Base-by-base conservation (phyloP, 2,797 vertebrate species). In the Lacerta viridis region DNA sequence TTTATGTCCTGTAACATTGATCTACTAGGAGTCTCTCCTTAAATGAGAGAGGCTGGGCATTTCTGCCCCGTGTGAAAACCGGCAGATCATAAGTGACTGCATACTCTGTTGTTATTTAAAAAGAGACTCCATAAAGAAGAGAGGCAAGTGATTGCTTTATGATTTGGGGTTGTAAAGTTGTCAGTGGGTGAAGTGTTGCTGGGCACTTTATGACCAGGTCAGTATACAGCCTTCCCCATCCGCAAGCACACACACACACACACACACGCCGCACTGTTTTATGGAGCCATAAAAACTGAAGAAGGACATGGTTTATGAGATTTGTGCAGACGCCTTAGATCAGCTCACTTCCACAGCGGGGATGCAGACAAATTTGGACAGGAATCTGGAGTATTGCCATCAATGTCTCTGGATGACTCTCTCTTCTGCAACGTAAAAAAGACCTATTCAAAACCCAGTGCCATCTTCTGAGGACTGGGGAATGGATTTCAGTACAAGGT, bases 131-230 rank as follows among this genome's bases (percentile, higher is more conserved):
- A 0, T 84, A 84, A 94, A 89, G 87, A 91, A 80, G 79, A 83
- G 13, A 64, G 76, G 72, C 11, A 36, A 90, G 82, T 92, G 81
- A 89, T 94, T 89, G 89, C 80, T 90, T 92, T 78, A 90, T 80
- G 50, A 90, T 93, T 85, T 84, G 88, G 55, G 83, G 84, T 90
- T 76, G 20, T 93, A 91, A 95, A 93, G 87, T 88, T 92, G 90
- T 92, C 92, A 88, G 86, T 36, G 82, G 77, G 0, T 90, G 83
- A 8, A 0, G 82, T 4, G 90, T 88, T 89, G 4, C 0, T 0
- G 68, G 83, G 8, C 61, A 61, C 87, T 89, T 86, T 72, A 3
- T 83, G 46, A 29, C 86, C 43, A 87, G 83, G 46, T 33, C 61
- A 83, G 90, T 25, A 36, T 50, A 83, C n/a, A 46, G 79, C 87